Percentiles rank a stretch among this genome's conserved stretches.
These are phyloP conservation scores for Cephalopachus bancanus DNA, from an alignment of 2,797 vertebrate species.

Conservation along the genomic window DNA sequence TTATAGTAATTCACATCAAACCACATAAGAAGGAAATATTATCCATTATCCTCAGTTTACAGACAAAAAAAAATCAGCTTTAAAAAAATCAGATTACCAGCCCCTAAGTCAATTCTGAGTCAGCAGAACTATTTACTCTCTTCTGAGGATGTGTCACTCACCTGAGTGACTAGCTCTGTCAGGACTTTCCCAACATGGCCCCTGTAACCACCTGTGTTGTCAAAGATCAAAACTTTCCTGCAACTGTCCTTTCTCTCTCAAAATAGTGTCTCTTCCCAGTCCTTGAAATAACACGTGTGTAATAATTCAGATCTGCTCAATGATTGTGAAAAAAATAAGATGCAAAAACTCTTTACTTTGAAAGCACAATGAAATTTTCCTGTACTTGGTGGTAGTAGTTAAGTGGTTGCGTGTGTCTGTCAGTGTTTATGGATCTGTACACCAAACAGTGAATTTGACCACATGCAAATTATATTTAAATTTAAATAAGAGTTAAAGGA, in stretches of 20 bases:
- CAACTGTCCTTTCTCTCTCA: background rate
- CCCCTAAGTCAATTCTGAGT: background rate
- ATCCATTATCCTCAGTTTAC: background rate
- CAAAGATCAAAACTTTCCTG: background rate
- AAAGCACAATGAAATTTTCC: background rate
- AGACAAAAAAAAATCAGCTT: background rate
- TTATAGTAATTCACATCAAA: background rate
- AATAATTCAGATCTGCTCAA: background rate
- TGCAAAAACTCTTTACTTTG: background rate
- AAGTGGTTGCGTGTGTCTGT: background rate
- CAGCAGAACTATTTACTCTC: background rate
- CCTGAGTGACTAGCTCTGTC: background rate
- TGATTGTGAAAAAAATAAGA: background rate
- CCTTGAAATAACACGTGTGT: background rate
- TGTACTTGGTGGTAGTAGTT: background rate
- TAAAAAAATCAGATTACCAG: background rate
- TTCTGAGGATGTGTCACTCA: background rate
- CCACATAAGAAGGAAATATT: background rate
- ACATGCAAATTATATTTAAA: background rate
- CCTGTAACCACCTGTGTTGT: background rate
- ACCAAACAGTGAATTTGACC: background rate
- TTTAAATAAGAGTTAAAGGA: conserved; percentile 11
- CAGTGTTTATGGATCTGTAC: background rate
- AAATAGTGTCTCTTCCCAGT: background rate
- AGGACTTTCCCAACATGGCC: background rate